Percentiles rank a stretch among this genome's conserved stretches.
Conservation (phyloP, 2,113 vertebrate genomes). For the Arothron firmamentum region DNA sequence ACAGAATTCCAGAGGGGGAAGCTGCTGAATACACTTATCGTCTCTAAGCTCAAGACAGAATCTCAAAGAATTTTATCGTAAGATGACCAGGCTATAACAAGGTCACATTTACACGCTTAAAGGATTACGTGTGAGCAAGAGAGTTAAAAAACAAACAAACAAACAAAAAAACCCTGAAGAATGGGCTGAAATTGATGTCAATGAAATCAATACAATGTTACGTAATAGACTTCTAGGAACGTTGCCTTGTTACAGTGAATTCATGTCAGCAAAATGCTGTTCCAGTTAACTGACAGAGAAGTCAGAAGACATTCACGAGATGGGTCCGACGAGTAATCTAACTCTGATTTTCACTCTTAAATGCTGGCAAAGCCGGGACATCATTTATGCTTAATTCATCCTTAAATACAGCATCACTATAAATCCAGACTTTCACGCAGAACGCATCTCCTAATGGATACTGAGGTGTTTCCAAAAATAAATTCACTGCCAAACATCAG, state of each 20-base stretch:
- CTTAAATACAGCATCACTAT: neutral
- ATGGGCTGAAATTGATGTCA: constrained; percentile 3
- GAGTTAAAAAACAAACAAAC: neutral
- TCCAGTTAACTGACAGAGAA: neutral
- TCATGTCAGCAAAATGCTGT: neutral
- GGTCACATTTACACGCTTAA: constrained; percentile 15
- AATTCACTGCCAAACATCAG: constrained; percentile 28
- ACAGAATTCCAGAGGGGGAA: constrained; percentile 1
- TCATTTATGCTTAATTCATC: too few species aligned
- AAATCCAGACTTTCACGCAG: constrained; percentile 25
- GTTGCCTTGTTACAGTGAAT: neutral
- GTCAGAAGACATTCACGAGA: neutral
- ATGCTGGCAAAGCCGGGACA: neutral
- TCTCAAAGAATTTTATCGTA: constrained; percentile 10
- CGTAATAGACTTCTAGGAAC: neutral
- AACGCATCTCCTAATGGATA: constrained; percentile 17
- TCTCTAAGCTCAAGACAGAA: constrained; percentile 2
- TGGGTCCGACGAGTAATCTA: neutral
- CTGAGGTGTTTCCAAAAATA: constrained; percentile 34
- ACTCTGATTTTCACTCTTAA: neutral
- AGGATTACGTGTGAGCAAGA: constrained; percentile 13
- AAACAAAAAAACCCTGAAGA: neutral
- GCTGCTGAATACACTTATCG: neutral
- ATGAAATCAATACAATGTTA: neutral
- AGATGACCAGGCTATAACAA: constrained; percentile 14